Percentiles rank a stretch among this genome's conserved stretches.
Conservation (phyloP, 1,140 invertebrate species). For the Bombus waltoni region DNA sequence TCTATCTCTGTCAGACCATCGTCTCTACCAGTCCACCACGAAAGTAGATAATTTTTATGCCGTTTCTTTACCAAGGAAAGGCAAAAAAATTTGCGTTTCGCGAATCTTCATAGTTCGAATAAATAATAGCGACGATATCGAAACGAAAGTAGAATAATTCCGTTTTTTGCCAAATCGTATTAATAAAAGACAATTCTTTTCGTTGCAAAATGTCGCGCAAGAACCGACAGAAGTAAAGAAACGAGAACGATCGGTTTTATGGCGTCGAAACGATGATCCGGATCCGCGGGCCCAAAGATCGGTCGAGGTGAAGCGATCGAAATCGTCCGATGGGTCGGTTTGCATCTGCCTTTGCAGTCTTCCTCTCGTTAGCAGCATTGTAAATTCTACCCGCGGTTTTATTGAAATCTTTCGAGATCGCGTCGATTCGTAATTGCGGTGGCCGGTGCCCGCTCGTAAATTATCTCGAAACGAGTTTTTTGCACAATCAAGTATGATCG, state of each 20-base stretch:
- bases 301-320: slow-evolving; percentile 29
- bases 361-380: slow-evolving; percentile 26
- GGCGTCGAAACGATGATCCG: slow-evolving; percentile 30
- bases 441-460: slow-evolving; percentile 23
- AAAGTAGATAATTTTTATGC: neutral
- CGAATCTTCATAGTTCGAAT: neutral
- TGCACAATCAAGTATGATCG: slow-evolving; percentile 30
- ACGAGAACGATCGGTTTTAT: slow-evolving; percentile 25
- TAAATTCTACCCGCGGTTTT: slow-evolving; percentile 38
- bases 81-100: too few species aligned
- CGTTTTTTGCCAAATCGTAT: neutral
- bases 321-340: slow-evolving; percentile 41
- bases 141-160: neutral
- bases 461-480: slow-evolving; percentile 36
- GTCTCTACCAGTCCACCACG: neutral
- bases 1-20: neutral
- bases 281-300: neutral
- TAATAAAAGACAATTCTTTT: neutral
- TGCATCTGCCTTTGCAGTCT: neutral
- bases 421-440: slow-evolving; percentile 40
- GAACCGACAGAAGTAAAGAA: neutral
- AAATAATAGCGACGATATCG: neutral
- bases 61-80: too few species aligned
- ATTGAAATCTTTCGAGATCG: slow-evolving; percentile 38
- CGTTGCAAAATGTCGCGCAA: neutral